Evolutionary conservation across 2,797 vertebrate species (phyloP).

Genomic region (Oophaga sylvatica): DNA sequence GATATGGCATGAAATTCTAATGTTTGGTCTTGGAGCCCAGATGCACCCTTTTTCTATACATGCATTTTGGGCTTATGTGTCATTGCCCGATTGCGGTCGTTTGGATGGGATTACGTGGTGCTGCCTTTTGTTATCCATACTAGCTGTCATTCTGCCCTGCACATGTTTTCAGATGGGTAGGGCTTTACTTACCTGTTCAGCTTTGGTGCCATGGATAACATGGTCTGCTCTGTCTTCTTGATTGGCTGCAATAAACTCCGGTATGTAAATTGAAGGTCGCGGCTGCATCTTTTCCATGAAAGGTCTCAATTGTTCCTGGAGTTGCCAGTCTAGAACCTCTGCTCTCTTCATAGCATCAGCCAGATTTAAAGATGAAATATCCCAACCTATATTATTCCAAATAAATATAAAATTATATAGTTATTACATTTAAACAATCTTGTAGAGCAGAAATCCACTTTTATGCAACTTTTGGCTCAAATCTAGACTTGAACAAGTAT

Average conservation of each 20-base stretch:
- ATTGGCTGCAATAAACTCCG: conserved; percentile 94
- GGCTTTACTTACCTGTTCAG: conserved; percentile 83
- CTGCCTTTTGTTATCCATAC: background rate
- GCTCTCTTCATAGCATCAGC: conserved; percentile 87
- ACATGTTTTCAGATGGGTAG: too few species aligned
- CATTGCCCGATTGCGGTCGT: too few species aligned
- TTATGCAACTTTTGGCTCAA: background rate
- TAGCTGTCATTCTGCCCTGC: background rate
- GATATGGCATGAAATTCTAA: too few species aligned
- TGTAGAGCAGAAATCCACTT: background rate
- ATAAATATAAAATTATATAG: background rate
- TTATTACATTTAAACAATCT: background rate
- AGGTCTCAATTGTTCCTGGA: conserved; percentile 89
- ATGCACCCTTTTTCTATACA: too few species aligned
- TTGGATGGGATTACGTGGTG: too few species aligned
- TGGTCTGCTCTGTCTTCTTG: conserved; percentile 87
- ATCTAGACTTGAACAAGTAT: background rate
- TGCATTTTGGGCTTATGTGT: too few species aligned
- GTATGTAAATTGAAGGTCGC: conserved; percentile 86
- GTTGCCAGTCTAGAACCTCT: conserved; percentile 86
- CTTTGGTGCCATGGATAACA: conserved; percentile 81
- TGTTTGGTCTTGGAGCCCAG: too few species aligned
- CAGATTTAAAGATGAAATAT: conserved; percentile 91
- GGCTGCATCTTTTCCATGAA: conserved; percentile 86
- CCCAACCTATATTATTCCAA: conserved; percentile 83